Percentiles rank a stretch among this genome's conserved stretches.
These are phyloP conservation scores for Spea hammondii DNA, from an alignment of 2,797 vertebrate genomes.

Conservation along the genomic window DNA sequence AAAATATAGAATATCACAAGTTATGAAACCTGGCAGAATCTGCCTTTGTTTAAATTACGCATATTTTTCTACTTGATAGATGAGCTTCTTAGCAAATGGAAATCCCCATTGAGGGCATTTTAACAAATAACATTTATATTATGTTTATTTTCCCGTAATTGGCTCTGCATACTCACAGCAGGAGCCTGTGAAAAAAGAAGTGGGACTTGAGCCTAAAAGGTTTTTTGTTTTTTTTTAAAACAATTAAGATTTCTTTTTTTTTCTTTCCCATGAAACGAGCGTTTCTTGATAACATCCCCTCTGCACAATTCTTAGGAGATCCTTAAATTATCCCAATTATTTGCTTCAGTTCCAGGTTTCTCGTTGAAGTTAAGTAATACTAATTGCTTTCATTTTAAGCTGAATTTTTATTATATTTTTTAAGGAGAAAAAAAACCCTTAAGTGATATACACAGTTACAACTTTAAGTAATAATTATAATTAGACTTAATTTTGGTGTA, in stretches of 20 bases:
- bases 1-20: no score
- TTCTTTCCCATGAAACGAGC: not conserved
- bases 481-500: conserved; percentile 27
- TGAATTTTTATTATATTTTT: conserved; percentile 45
- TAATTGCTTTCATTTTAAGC: conserved; percentile 53
- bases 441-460: conserved; percentile 49
- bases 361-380: conserved; percentile 45
- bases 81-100: conserved; percentile 1
- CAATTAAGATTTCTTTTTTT: not conserved
- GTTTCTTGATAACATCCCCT: conserved; percentile 6
- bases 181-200: conserved; percentile 9
- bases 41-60: no score
- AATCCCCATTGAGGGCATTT: not conserved
- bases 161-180: not conserved
- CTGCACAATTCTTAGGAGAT: conserved; percentile 35
- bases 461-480: conserved; percentile 51
- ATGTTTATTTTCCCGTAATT: conserved; percentile 14
- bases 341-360: conserved; percentile 16
- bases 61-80: not conserved
- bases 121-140: conserved; percentile 12
- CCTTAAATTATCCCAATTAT: conserved; percentile 46
- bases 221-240: not conserved
- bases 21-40: no score
- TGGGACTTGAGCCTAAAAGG: not conserved
- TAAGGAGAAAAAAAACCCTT: conserved; percentile 7